These are phyloP conservation scores for Zootoca vivipara DNA, from an alignment of 2,113 vertebrate genomes.

Conservation along the genomic window DNA sequence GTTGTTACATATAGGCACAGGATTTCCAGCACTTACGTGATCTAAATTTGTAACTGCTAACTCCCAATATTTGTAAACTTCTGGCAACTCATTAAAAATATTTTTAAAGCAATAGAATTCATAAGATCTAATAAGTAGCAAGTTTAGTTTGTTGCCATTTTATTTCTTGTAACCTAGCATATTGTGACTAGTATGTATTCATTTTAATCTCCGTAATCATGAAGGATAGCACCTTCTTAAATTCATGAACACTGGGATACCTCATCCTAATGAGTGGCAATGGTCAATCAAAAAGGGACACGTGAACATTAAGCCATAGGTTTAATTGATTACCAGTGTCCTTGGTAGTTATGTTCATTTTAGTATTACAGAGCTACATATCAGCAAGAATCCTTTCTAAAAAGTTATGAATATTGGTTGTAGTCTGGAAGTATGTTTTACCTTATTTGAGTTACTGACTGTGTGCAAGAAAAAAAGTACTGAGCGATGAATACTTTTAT, in stretches of 20 bases:
- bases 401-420: not conserved
- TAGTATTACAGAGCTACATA: slow-evolving; percentile 6
- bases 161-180: not conserved
- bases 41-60: not conserved
- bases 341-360: slow-evolving; percentile 51
- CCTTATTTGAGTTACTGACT: slow-evolving; percentile 47
- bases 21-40: not conserved
- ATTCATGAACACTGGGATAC: not conserved
- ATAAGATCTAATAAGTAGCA: not conserved
- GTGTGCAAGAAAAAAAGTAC: slow-evolving; percentile 55
- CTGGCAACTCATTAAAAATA: not conserved
- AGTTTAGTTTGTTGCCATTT: not conserved
- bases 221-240: not conserved
- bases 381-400: not conserved
- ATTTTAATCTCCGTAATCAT: not conserved
- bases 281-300: not conserved
- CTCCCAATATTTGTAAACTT: not conserved
- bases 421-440: slow-evolving; percentile 47
- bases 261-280: not conserved
- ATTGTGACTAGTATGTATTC: not conserved
- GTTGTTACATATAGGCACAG: not conserved
- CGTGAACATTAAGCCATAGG: not conserved
- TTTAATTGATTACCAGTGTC: not conserved
- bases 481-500: slow-evolving; percentile 37
- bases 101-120: not conserved